phyloP scores from a whole-genome alignment of 2,888 invertebrate genomes.

The Leucophora obtusa region DNA sequence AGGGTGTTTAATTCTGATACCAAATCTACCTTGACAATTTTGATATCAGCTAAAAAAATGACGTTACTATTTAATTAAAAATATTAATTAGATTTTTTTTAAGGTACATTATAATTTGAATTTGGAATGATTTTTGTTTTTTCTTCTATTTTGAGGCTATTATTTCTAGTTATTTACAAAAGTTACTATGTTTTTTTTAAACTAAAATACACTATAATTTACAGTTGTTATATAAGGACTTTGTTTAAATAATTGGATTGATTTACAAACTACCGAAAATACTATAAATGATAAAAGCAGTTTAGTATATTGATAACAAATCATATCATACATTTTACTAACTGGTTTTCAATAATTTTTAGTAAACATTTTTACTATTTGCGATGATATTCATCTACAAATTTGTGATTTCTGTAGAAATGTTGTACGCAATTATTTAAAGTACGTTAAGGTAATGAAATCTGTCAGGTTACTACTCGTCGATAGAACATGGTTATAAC shows the following conservation, averaged over 20 bases:
- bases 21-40: constrained; percentile 78
- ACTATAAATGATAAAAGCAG: constrained; percentile 19
- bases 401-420: too few relatives aligned
- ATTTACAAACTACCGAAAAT: constrained; percentile 23
- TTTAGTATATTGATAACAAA: not conserved
- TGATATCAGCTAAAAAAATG: constrained; percentile 79
- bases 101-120: constrained; percentile 6
- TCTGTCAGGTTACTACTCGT: too few relatives aligned
- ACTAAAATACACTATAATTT: constrained; percentile 38
- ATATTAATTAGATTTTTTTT: constrained; percentile 6
- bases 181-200: not conserved
- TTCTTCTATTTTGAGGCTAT: constrained; percentile 61
- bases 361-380: too few relatives aligned
- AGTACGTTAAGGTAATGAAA: too few relatives aligned
- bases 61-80: constrained; percentile 69
- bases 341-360: too few relatives aligned
- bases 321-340: not conserved
- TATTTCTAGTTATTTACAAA: constrained; percentile 61
- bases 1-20: constrained; percentile 77
- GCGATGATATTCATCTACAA: too few relatives aligned
- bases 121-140: constrained; percentile 9
- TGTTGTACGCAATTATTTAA: too few relatives aligned
- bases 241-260: not conserved
- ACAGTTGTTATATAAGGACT: constrained; percentile 6
- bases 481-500: too few relatives aligned